Evolutionary conservation across 2,113 vertebrate species (phyloP).

Genomic region (Entelurus aequoreus): DNA sequence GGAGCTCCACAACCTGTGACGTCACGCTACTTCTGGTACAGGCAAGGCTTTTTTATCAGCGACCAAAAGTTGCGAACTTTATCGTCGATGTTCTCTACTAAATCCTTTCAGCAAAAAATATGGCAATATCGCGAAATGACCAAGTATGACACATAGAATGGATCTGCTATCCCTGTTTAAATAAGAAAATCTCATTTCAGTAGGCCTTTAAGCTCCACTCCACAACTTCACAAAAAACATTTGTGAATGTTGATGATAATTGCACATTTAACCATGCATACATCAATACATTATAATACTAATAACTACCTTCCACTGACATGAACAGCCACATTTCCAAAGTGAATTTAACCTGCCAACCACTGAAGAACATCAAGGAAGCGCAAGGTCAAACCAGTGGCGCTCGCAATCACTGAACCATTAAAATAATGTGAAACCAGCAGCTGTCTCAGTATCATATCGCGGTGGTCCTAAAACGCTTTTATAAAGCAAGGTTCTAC

Average conservation of each 20-base stretch:
- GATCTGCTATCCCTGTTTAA: too few relatives aligned
- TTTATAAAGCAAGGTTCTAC: slow-evolving; percentile 1
- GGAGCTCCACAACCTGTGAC: too few relatives aligned
- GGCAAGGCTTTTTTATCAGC: too few relatives aligned
- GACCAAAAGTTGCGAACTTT: too few relatives aligned
- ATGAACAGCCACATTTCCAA: neutral
- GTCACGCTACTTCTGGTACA: too few relatives aligned
- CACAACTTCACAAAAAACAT: neutral
- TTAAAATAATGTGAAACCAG: slow-evolving; percentile 15
- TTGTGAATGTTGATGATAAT: slow-evolving; percentile 3
- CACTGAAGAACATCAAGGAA: neutral
- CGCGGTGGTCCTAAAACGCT: slow-evolving; percentile 6
- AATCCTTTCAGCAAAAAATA: too few relatives aligned
- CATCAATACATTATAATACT: neutral
- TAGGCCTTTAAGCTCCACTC: too few relatives aligned
- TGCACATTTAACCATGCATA: neutral
- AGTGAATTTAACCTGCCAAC: slow-evolving; percentile 20
- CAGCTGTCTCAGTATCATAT: slow-evolving; percentile 2
- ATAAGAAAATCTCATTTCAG: too few relatives aligned
- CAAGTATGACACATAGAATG: too few relatives aligned
- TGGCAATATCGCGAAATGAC: too few relatives aligned
- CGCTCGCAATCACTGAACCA: slow-evolving; percentile 20
- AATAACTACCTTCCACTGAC: slow-evolving; percentile 12
- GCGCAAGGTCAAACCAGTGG: slow-evolving; percentile 18
- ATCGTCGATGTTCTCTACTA: too few relatives aligned